Base-by-base conservation (phyloP, 2,888 invertebrate genomes). In the Priocnemis perturbator region DNA sequence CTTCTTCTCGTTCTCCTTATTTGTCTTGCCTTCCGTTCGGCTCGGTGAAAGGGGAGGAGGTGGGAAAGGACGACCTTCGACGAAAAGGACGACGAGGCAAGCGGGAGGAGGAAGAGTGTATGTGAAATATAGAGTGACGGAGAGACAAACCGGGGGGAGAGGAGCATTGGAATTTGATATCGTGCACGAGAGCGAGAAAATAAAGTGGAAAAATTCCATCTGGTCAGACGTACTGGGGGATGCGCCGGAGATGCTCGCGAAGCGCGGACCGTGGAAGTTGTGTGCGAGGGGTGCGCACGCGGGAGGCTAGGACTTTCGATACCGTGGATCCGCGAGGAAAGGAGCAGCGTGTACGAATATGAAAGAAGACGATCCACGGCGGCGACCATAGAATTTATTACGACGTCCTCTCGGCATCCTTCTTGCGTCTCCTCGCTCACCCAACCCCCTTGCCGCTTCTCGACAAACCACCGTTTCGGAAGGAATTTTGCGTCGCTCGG, bases 161-260 rank as follows among this genome's bases (percentile, higher is more conserved):
- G 57, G 72, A 74, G 64, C 73, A 69, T 71, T 67, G 83, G 83
- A 85, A 86, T 86, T 83, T 82, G 80, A 86, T 86, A 86, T 84
- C 77, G 74, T 44, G 53, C 73, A 74, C 62, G 69, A 47, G 68
- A 68, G 58, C 66, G 69, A 73, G 77, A 83, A 83, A 86, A 86
- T 86, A 85, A 82, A 85, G 83, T 83, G 77, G 82, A 79, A 81
- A 85, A 83, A 86, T 86, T 84, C 83, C 83, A 73, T 80, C 72
- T 78, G 80, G 78, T 76, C 79, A 75, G 79, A 77, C 74, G 78
- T 76, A 76, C 71, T 79, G 63, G 50, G 47, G 50, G 50, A 50
- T 50, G 17, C 50, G 50, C n/a, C 50, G 50, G 26, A 37, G 37
- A 37, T 11, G 14, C 37, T 37, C 37, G 37, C 37, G 37, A 37